These are phyloP conservation scores for Ellobium chinense DNA, from an alignment of 2,888 invertebrate genomes.

Conservation along the genomic window DNA sequence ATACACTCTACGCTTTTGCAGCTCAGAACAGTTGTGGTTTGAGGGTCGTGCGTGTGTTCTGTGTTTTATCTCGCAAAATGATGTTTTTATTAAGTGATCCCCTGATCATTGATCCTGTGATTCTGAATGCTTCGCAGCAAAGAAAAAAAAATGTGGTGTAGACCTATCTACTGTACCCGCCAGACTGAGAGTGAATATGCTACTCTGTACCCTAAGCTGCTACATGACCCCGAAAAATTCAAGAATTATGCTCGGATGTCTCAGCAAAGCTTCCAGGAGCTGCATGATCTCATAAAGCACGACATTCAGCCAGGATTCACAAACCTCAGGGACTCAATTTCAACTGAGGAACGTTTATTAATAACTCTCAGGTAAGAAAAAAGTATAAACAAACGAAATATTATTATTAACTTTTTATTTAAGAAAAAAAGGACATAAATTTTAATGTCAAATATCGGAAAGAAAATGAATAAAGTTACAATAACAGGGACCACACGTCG, in stretches of 20 bases:
- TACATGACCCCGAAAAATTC: neutral
- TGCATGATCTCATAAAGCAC: neutral
- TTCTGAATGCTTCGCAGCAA: neutral
- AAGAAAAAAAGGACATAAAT: neutral
- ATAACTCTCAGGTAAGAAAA: conserved; percentile 9
- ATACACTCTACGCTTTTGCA: too few species aligned
- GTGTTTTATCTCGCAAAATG: neutral
- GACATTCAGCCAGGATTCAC: neutral
- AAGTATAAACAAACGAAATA: neutral
- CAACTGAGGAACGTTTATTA: conserved; percentile 8
- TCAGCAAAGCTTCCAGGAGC: neutral
- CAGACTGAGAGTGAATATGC: neutral
- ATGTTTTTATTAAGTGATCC: neutral
- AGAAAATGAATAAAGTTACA: neutral
- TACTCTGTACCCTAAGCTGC: neutral
- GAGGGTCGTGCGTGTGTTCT: neutral
- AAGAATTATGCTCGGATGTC: neutral
- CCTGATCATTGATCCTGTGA: neutral
- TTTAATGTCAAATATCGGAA: neutral
- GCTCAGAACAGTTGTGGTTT: too few species aligned
- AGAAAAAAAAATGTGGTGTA: neutral
- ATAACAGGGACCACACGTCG: conserved; percentile 11
- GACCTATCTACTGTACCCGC: neutral
- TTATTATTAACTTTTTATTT: neutral
- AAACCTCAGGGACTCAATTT: neutral